phyloP scores from a whole-genome alignment of 2,113 vertebrate species.

The Vulpes vulpes region DNA sequence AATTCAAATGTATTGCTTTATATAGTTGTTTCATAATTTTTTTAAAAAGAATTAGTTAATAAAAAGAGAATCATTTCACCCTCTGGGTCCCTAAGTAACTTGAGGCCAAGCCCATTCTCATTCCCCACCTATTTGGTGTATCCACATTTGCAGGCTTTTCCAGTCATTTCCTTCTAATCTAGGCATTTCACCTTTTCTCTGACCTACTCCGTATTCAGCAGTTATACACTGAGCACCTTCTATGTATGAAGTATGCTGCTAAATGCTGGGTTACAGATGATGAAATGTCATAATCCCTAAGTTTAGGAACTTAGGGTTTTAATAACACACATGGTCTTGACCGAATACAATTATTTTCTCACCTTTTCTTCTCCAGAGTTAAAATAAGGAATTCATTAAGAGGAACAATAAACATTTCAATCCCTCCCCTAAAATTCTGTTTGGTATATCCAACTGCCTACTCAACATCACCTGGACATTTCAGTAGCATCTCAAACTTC shows the following conservation, averaged over 20 bases:
- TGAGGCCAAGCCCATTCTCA: background rate
- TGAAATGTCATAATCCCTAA: background rate
- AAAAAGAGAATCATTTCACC: background rate
- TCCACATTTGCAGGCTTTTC: background rate
- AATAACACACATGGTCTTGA: background rate
- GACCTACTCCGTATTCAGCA: background rate
- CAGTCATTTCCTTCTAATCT: background rate
- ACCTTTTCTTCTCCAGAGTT: constrained; percentile 19
- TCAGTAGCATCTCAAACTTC: background rate
- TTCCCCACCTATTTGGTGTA: background rate
- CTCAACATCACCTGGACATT: background rate
- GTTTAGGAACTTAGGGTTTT: background rate
- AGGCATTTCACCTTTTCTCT: background rate
- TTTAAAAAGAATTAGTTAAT: background rate
- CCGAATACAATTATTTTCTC: background rate
- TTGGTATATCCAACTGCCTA: background rate
- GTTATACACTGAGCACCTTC: background rate
- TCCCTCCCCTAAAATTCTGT: background rate
- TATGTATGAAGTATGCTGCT: background rate
- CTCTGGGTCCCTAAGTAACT: background rate
- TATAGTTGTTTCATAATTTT: background rate
- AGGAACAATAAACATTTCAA: constrained; percentile 17
- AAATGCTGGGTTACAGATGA: background rate
- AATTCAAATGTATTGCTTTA: constrained; percentile 1
- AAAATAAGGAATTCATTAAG: background rate